Evolutionary conservation across 2,113 vertebrate species (phyloP), one percentile per base, ranked within the genome.

Genomic region (Spheniscus mendiculus): DNA sequence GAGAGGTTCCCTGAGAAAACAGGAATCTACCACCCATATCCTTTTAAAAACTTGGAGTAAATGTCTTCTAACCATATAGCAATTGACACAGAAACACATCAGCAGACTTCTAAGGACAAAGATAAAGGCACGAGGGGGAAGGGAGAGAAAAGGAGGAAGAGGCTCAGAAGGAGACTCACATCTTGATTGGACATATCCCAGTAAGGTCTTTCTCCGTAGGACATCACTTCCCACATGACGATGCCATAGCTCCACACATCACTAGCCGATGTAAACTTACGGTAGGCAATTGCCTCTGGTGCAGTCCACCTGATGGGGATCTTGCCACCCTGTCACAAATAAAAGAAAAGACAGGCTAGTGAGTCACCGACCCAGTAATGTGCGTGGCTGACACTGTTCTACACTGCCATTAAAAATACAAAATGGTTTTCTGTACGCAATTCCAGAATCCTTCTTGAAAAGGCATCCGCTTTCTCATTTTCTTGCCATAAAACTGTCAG

Each of bases 211-310:
- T 99, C 99, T 87, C 99, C 99, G 0, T 99, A 99, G 58, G 99
- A 99, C 99, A 99, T 99, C 98, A 99, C 99, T 97, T 99, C 99
- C 99, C 99, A 99, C 99, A 99, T 99, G 96, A 99, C 99, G 15
- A 99, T 99, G 87, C 99, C 99, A 2, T 99, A 99, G 98, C 99
- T 99, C 99, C 99, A 99, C 61, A 99, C 99, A 40, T 99, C 99
- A 78, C 99, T 99, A 42, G 99, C 99, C 5, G 99, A 99, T 59
- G 99, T 99, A 98, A 99, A 99, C 97, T 99, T 99, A 96, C 99
- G 99, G 98, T 99, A 99, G 38, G 99, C 99, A 70, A 99, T 99
- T 85, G 99, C 99, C 98, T 99, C 99, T 12, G 99, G 99, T 7
- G 99, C 99, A 0, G 99, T 99, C 99, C 99, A 99, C 96, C 99